Evolutionary conservation across 2,113 vertebrate genomes (phyloP).

Genomic region (Zosterops pallidus): DNA sequence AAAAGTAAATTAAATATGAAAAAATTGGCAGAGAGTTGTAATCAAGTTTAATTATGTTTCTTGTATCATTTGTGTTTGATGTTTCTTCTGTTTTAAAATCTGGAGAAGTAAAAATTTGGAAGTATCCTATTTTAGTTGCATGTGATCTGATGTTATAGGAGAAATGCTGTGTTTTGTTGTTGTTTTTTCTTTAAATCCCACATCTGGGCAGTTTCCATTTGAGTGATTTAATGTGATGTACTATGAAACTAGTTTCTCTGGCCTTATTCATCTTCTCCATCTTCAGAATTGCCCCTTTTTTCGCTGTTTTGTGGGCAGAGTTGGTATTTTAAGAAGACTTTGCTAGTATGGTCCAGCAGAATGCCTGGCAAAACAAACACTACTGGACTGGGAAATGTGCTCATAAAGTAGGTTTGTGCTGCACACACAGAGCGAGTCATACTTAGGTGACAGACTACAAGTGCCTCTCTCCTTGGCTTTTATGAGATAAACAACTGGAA

Average conservation of each 20-base stretch:
- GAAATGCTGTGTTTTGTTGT: not conserved
- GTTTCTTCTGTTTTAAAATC: not conserved
- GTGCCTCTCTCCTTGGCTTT: not conserved
- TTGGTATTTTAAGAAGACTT: not conserved
- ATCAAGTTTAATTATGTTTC: not conserved
- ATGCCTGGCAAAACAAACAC: not conserved
- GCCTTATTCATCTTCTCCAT: not conserved
- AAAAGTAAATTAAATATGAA: not conserved
- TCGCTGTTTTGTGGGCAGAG: not conserved
- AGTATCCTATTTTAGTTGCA: not conserved
- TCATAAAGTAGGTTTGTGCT: not conserved
- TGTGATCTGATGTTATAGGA: not conserved
- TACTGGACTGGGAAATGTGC: not conserved
- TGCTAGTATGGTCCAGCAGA: not conserved
- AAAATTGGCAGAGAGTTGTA: not conserved
- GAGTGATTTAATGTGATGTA: not conserved
- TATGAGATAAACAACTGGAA: not conserved
- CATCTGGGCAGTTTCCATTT: not conserved
- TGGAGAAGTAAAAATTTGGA: not conserved
- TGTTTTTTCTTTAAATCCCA: not conserved
- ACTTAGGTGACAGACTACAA: not conserved
- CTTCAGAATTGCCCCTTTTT: not conserved
- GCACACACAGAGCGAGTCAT: not conserved
- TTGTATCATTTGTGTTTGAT: not conserved
- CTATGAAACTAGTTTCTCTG: not conserved